Evolutionary conservation across 2,113 vertebrate genomes (phyloP).

Genomic region (Hyperopisus bebe): DNA sequence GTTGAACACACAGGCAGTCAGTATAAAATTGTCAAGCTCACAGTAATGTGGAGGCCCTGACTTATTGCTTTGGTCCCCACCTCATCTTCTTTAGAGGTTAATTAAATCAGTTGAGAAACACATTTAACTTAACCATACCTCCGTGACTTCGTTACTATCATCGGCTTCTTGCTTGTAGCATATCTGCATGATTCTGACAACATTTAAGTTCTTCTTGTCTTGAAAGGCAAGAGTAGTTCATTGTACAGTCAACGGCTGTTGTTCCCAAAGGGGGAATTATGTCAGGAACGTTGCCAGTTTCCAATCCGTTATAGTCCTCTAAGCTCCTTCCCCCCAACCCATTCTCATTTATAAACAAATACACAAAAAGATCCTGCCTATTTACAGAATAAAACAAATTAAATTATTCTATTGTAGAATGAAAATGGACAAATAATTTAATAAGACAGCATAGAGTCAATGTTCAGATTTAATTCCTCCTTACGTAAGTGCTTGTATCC

Average conservation of each 20-base stretch:
- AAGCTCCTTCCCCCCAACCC: neutral
- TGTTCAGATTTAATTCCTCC: neutral
- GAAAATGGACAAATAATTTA: neutral
- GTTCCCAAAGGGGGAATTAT: neutral
- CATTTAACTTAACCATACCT: neutral
- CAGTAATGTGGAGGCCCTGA: constrained; percentile 7
- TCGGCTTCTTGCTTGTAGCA: neutral
- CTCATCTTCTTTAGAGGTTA: constrained; percentile 3
- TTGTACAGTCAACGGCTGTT: neutral
- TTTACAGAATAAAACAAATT: neutral
- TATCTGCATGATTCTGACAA: neutral
- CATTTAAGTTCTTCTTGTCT: neutral
- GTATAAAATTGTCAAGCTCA: constrained; percentile 33
- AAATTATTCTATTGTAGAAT: neutral
- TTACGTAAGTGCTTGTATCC: neutral
- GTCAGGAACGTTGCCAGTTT: neutral
- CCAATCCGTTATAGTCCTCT: neutral
- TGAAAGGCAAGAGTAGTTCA: neutral
- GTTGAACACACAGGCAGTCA: constrained; percentile 21
- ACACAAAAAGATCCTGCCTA: neutral
- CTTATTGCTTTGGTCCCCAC: constrained; percentile 14
- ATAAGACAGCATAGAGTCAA: neutral
- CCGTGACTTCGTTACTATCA: neutral
- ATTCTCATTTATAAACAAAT: neutral
- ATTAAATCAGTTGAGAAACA: neutral